phyloP scores from a whole-genome alignment of 2,113 vertebrate species.

The Xyrauchen texanus region DNA sequence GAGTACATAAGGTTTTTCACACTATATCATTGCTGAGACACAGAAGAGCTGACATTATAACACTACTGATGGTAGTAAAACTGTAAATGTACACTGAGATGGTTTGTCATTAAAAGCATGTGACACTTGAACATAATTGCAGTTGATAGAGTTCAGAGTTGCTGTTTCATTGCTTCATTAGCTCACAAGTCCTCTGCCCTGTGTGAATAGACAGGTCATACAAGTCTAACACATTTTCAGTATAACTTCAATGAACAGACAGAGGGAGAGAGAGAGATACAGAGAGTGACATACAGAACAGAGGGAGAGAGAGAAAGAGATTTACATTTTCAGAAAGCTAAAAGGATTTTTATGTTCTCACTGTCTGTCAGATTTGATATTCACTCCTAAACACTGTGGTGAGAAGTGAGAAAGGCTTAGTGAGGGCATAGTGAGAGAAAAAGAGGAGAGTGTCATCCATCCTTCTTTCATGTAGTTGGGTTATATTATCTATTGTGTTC shows the following conservation, averaged over 20 bases:
- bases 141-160: not conserved
- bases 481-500: slow-evolving; percentile 72
- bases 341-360: slow-evolving; percentile 79
- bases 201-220: slow-evolving; percentile 61
- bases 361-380: slow-evolving; percentile 59
- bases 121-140: not conserved
- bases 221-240: slow-evolving; percentile 40
- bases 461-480: slow-evolving; percentile 66
- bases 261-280: not conserved
- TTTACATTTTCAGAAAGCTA: slow-evolving; percentile 58
- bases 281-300: slow-evolving; percentile 22
- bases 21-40: not conserved
- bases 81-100: not conserved
- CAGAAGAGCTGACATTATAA: not conserved
- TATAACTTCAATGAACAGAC: slow-evolving; percentile 44
- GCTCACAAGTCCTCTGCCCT: slow-evolving; percentile 32
- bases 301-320: not conserved
- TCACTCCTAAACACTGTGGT: slow-evolving; percentile 62
- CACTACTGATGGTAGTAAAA: not conserved
- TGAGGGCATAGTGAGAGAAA: slow-evolving; percentile 23
- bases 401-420: slow-evolving; percentile 53
- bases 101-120: slow-evolving; percentile 6
- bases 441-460: slow-evolving; percentile 50
- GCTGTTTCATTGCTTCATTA: not conserved
- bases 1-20: not conserved